Base-by-base conservation (phyloP, 2,888 invertebrate genomes). In the Cetonia aurata region DNA sequence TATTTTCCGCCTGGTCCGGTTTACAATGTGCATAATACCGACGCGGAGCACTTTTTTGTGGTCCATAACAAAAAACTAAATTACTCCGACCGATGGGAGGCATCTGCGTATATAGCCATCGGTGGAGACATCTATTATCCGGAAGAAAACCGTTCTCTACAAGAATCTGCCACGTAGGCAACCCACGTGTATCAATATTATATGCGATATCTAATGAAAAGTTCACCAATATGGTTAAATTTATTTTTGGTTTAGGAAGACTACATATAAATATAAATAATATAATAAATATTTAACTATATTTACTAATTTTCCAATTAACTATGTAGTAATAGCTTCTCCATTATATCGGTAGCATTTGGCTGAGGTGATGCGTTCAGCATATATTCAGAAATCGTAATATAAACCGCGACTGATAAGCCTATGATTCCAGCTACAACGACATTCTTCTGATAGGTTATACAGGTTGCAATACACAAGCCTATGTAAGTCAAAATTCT, bases 401-500 rank as follows among this genome's bases (percentile, higher is more conserved):
- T 96, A 82, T 96, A 96, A 37, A 92, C 82, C 25, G 93, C 90
- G 15, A 96, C 96, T 76, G 91, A 87, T 0, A 93, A 85, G 1
- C 96, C 96, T 62, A 96, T 91, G 57, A 93, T 81, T 68, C 92
- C 91, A 9, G 96, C 96, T 48, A 94, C 85, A 42, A 89, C 87
- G 0, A 92, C 89, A 69, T 93, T 95, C 79, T 91, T 91, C 76
- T 95, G 94, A 65, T 96, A 90, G 78, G 96, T 91, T 68, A 96
- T 96, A 77, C 90, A 93, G 0, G 95, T 94, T 42, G 96, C 94
- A 50, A 95, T 84, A 78, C 95, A 91, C 50, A 96, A 87, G 2
- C 96, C 96, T 52, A 93, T 85, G 81, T 96, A 96, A 4, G 95
- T 95, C 76, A 93, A 85, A 84, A 95, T 95, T 81, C 96, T 86